Conservation (phyloP, 1,140 invertebrate genomes). For the Ceratosolen solmsi region DNA sequence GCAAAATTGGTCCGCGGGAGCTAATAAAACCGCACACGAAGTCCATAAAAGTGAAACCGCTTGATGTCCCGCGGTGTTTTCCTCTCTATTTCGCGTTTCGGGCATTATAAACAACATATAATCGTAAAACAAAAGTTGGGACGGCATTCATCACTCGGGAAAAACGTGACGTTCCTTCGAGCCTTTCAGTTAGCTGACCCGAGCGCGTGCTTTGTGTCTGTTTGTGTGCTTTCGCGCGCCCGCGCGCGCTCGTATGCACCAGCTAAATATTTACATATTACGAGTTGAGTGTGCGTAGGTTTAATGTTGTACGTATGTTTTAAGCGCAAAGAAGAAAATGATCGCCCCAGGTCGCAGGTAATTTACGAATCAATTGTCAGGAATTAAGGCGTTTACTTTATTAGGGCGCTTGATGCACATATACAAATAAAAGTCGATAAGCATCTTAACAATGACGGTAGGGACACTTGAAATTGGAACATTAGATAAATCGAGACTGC, state of each 20-base stretch:
- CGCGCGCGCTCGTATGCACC: not conserved
- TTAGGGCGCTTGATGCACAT: not conserved
- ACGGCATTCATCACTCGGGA: conserved; percentile 5
- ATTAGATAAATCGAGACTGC: conserved; percentile 19
- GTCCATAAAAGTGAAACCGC: conserved; percentile 41
- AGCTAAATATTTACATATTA: conserved; percentile 29
- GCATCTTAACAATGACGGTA: conserved; percentile 20
- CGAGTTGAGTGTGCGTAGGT: not conserved
- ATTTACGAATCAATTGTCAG: conserved; percentile 41
- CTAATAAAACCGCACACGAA: conserved; percentile 21
- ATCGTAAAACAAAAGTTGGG: conserved; percentile 41
- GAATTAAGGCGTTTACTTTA: conserved; percentile 7
- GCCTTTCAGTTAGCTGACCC: conserved; percentile 7
- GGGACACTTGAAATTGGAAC: not conserved
- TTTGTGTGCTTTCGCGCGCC: no score
- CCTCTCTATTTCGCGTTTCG: not conserved
- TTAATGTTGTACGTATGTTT: not conserved
- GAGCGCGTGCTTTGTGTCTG: no score
- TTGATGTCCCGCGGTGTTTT: not conserved
- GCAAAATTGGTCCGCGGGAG: conserved; percentile 27
- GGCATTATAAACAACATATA: conserved; percentile 42
- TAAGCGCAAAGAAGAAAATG: not conserved
- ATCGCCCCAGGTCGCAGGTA: not conserved
- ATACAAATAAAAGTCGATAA: not conserved
- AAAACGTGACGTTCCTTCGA: conserved; percentile 40